Conservation (phyloP, 2,113 vertebrate species). For the Dipodomys stephensi region DNA sequence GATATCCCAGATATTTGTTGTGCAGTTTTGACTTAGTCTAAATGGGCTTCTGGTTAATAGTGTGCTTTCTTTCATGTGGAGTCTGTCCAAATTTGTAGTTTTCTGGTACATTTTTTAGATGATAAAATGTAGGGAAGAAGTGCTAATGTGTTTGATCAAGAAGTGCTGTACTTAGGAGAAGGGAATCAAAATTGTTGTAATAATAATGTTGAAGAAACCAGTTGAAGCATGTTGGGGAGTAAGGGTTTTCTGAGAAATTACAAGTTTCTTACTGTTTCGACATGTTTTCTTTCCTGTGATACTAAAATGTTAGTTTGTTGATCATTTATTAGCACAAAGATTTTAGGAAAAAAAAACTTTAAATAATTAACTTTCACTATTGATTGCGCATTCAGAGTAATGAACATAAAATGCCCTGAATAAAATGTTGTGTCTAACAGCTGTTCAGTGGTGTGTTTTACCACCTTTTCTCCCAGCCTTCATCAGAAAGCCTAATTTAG, state of each 20-base stretch:
- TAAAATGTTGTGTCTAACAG: constrained; percentile 88
- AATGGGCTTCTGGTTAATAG: constrained; percentile 60
- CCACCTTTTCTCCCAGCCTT: constrained; percentile 88
- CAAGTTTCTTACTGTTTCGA: constrained; percentile 79
- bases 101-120: constrained; percentile 54
- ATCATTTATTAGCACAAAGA: constrained; percentile 87
- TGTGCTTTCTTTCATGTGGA: not conserved
- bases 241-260: constrained; percentile 79
- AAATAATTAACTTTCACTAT: constrained; percentile 87
- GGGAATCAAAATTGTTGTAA: constrained; percentile 29
- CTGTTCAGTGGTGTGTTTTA: constrained; percentile 88
- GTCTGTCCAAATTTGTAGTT: constrained; percentile 66
- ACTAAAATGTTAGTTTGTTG: constrained; percentile 86
- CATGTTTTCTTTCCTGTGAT: constrained; percentile 81
- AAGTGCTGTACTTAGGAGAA: not conserved
- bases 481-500: constrained; percentile 87
- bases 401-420: constrained; percentile 86
- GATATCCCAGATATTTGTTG: constrained; percentile 53
- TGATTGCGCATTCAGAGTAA: constrained; percentile 84
- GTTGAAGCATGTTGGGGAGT: constrained; percentile 66
- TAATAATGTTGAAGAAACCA: constrained; percentile 66
- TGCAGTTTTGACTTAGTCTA: constrained; percentile 55
- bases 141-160: constrained; percentile 56
- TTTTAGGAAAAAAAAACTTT: constrained; percentile 86
- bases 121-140: constrained; percentile 54